Conservation (phyloP, 92 coral and sea anemone genomes). For the Epizoanthus illoricatus region DNA sequence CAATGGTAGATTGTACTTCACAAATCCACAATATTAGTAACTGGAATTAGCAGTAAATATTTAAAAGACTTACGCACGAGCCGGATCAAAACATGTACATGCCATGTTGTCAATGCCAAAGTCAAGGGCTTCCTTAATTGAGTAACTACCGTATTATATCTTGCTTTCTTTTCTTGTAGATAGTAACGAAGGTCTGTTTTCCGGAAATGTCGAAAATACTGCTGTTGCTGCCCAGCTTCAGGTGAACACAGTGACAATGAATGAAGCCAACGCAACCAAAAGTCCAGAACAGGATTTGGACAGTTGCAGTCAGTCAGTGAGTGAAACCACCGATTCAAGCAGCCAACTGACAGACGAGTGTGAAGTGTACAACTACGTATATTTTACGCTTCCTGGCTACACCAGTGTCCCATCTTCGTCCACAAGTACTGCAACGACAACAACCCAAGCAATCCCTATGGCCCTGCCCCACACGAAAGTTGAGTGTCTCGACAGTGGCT, state of each 20-base stretch:
- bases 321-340: constrained; percentile 34
- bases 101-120: not conserved
- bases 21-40: too few species aligned
- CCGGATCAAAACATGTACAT: not conserved
- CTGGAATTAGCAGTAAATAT: too few species aligned
- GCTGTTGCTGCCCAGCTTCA: not conserved
- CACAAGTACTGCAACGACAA: constrained; percentile 22
- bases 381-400: constrained; percentile 19
- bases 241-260: not conserved
- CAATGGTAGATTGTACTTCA: too few species aligned
- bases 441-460: constrained; percentile 22
- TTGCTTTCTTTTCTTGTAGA: constrained; percentile 8
- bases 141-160: not conserved
- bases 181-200: constrained; percentile 16
- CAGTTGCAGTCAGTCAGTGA: constrained; percentile 31
- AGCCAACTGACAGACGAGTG: constrained; percentile 34
- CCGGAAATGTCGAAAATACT: constrained; percentile 20
- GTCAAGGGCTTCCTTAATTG: not conserved
- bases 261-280: constrained; percentile 20
- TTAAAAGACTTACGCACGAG: too few species aligned
- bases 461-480: constrained; percentile 36
- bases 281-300: constrained; percentile 11
- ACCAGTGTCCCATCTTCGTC: constrained; percentile 15
- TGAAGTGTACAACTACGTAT: constrained; percentile 32
- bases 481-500: constrained; percentile 33